Evolutionary conservation across 2,888 invertebrate genomes (phyloP).

Genomic region (Mycogona germanica): DNA sequence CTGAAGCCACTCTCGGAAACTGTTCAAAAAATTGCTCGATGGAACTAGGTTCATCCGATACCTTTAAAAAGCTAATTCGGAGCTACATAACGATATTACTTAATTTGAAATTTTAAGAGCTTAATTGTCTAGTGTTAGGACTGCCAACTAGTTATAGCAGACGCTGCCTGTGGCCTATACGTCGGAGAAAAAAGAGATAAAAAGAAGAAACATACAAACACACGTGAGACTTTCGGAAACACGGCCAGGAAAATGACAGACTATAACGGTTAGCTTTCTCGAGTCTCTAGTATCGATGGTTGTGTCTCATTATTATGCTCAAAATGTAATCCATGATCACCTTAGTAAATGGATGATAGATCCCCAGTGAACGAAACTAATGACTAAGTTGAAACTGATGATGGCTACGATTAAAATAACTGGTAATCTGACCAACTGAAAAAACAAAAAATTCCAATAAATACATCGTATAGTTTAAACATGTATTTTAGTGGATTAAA

Average conservation of each 20-base stretch:
- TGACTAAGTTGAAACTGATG: too few species aligned
- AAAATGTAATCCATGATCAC: too few species aligned
- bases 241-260: constrained; percentile 1
- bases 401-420: neutral
- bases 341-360: too few species aligned
- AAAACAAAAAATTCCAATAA: too few species aligned
- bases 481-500: too few species aligned
- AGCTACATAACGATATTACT: neutral
- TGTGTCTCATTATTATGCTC: too few species aligned
- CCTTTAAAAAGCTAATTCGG: neutral
- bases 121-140: constrained; percentile 7
- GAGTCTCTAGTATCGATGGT: neutral
- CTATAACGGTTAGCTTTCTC: neutral
- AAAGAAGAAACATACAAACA: neutral
- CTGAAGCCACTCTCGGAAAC: neutral
- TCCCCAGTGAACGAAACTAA: too few species aligned
- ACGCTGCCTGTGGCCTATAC: constrained; percentile 11
- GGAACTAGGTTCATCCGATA: neutral
- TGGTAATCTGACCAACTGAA: too few species aligned
- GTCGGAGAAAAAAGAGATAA: neutral
- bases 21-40: neutral
- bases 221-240: neutral
- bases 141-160: constrained; percentile 12
- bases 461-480: too few species aligned
- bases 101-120: constrained; percentile 5